Conservation (phyloP, 2,888 invertebrate genomes). For the Lymantria dispar region DNA sequence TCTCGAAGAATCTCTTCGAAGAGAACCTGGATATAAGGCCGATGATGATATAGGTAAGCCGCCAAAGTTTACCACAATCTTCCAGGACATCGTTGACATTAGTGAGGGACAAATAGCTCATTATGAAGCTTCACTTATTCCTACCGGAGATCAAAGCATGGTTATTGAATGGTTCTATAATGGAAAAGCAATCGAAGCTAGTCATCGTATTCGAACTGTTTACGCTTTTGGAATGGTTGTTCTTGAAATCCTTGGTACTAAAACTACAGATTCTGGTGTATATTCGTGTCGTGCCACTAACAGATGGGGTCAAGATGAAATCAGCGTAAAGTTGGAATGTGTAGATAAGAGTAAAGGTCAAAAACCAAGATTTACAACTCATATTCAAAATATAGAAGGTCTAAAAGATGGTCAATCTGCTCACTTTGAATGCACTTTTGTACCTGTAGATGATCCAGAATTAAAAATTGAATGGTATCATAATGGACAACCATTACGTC, state of each 20-base stretch:
- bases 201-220: constrained; percentile 95
- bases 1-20: constrained; percentile 92
- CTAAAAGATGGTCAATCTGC: constrained; percentile 96
- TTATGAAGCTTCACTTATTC: constrained; percentile 97
- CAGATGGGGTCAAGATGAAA: constrained; percentile 94
- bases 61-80: constrained; percentile 94
- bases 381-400: constrained; percentile 91
- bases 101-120: constrained; percentile 98
- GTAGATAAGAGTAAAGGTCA: constrained; percentile 93
- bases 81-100: constrained; percentile 90
- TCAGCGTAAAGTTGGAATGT: constrained; percentile 91
- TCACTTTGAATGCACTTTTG: constrained; percentile 96
- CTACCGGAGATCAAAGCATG: constrained; percentile 96
- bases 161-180: constrained; percentile 98
- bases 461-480: constrained; percentile 98
- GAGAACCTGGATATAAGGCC: constrained; percentile 85
- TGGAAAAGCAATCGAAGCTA: constrained; percentile 92
- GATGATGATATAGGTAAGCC: constrained; percentile 91
- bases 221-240: constrained; percentile 99
- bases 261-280: constrained; percentile 94
- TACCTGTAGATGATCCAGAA: constrained; percentile 96
- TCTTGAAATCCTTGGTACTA: constrained; percentile 96
- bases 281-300: constrained; percentile 95
- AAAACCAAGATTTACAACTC: constrained; percentile 93
- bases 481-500: constrained; percentile 94